These are phyloP conservation scores for Drosophila elegans DNA, from an alignment of 1,140 invertebrate species.

Conservation along the genomic window DNA sequence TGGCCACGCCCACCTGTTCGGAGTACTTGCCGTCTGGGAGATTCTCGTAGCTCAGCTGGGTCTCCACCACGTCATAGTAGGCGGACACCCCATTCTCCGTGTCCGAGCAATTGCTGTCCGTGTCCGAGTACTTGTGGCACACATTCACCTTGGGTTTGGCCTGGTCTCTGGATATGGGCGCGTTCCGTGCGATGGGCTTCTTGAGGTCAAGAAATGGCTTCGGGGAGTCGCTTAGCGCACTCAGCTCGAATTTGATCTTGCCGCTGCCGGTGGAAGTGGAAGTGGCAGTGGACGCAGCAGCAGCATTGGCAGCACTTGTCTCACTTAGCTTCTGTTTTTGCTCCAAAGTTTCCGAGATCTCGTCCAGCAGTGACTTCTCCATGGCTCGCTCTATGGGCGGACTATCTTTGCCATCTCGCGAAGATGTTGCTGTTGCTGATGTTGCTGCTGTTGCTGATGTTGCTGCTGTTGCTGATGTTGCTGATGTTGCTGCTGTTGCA, in stretches of 20 bases:
- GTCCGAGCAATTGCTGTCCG: constrained; percentile 81
- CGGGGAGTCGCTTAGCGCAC: constrained; percentile 62
- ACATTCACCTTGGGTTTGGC: constrained; percentile 87
- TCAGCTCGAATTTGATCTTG: constrained; percentile 81
- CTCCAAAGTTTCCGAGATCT: constrained; percentile 89
- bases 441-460: constrained; percentile 53
- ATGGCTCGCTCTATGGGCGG: constrained; percentile 84
- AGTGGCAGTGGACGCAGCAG: constrained; percentile 6
- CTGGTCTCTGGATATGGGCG: constrained; percentile 87
- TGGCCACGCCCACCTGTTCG: constrained; percentile 67
- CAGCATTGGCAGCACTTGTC: constrained; percentile 17
- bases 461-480: constrained; percentile 15
- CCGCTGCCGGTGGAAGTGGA: constrained; percentile 33
- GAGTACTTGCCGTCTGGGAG: constrained; percentile 80
- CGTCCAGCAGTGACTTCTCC: constrained; percentile 89
- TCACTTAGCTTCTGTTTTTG: constrained; percentile 73
- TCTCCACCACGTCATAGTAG: constrained; percentile 84
- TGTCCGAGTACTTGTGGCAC: constrained; percentile 86
- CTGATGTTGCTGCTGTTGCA: not conserved
- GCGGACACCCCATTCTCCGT: constrained; percentile 82
- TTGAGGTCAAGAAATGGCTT: constrained; percentile 86
- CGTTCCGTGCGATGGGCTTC: constrained; percentile 86
- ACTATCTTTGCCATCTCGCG: constrained; percentile 79
- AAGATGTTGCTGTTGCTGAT: not conserved
- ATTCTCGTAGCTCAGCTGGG: constrained; percentile 84